phyloP scores from a whole-genome alignment of 2,797 vertebrate species.

The Lacerta bilineata region DNA sequence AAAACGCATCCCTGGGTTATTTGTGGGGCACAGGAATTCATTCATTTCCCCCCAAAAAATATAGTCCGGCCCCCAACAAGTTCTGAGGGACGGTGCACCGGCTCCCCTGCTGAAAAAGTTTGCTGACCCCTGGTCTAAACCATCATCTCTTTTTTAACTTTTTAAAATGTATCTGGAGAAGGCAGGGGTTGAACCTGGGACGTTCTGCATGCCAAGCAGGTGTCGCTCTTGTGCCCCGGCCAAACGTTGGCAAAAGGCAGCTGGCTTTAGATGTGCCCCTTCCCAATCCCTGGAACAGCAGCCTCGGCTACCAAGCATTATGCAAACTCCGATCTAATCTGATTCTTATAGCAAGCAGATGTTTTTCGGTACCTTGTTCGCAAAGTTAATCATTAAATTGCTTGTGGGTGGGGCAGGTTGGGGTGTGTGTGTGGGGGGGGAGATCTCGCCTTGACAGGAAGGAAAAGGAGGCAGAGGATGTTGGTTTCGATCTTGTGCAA shows the following conservation, averaged over 20 bases:
- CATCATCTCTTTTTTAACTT: no score
- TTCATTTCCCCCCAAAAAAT: no score
- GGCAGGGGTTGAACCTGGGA: neutral
- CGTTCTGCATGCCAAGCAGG: neutral
- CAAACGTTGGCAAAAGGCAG: neutral
- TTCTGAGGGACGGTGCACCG: no score
- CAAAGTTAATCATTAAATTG: slow-evolving; percentile 41
- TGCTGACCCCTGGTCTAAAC: no score
- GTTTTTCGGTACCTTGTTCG: neutral
- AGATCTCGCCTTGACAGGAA: neutral
- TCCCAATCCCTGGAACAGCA: neutral
- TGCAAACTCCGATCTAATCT: slow-evolving; percentile 1
- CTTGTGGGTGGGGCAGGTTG: no score
- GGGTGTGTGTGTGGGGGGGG: no score
- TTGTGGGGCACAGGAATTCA: no score
- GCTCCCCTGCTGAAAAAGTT: no score
- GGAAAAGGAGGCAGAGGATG: no score
- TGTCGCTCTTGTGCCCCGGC: neutral
- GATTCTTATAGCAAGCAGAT: neutral
- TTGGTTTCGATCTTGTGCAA: neutral
- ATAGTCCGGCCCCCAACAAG: no score
- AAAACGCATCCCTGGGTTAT: no score
- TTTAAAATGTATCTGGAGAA: neutral
- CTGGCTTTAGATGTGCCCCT: neutral
- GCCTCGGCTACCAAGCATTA: neutral